Percentiles rank a stretch among this genome's conserved stretches.
Evolutionary conservation across 2,113 vertebrate genomes (phyloP).

Genomic region (Anolis sagrei): DNA sequence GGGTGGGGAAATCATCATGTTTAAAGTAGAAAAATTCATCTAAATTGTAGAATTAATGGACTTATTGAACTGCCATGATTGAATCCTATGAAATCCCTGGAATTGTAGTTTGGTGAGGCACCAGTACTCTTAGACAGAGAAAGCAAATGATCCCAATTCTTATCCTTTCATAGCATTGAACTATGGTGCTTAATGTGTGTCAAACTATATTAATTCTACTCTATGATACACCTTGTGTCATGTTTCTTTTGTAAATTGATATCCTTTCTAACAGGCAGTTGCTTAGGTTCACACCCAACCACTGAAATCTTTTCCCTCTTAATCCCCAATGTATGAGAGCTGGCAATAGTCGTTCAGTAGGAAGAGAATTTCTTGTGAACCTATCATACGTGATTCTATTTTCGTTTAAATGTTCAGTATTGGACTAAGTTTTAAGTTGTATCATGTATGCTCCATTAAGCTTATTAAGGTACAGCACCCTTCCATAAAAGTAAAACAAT

Average conservation of each 20-base stretch:
- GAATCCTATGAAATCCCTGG: too few relatives aligned
- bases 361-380: neutral
- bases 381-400: neutral
- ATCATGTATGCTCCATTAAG: neutral
- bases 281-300: neutral
- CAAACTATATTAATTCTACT: too few relatives aligned
- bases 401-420: neutral
- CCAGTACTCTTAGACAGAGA: too few relatives aligned
- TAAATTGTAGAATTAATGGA: too few relatives aligned
- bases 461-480: neutral
- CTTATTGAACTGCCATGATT: too few relatives aligned
- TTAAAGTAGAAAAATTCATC: too few relatives aligned
- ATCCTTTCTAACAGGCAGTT: neutral
- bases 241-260: slow-evolving; percentile 1
- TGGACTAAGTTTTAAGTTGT: neutral
- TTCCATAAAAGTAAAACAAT: neutral
- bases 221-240: too few relatives aligned
- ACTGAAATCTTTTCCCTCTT: neutral
- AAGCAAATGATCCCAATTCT: too few relatives aligned
- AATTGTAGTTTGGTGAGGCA: too few relatives aligned
- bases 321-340: neutral
- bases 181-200: too few relatives aligned
- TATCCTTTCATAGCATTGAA: too few relatives aligned
- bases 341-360: neutral
- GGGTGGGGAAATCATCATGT: neutral